Percentiles rank a stretch among this genome's conserved stretches.
Evolutionary conservation across 2,113 vertebrate species (phyloP).

Genomic region (Casuarius casuarius): DNA sequence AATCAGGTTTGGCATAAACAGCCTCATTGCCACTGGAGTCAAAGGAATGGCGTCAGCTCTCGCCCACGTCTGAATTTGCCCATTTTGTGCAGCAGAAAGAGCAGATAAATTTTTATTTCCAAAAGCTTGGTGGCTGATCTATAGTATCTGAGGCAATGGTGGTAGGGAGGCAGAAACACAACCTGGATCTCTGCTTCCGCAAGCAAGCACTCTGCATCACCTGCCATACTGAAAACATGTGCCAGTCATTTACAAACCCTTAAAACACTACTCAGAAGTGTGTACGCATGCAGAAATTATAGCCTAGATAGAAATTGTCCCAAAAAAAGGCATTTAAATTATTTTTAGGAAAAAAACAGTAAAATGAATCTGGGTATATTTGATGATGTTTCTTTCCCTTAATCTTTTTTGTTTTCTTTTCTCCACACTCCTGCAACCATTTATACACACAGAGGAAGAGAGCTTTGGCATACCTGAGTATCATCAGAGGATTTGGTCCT

Average conservation of each 20-base stretch:
- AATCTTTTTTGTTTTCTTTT: not conserved
- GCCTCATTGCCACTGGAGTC: not conserved
- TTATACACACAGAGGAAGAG: not conserved
- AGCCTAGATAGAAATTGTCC: not conserved
- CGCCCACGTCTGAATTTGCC: not conserved
- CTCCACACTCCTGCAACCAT: not conserved
- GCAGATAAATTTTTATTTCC: not conserved
- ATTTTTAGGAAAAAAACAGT: not conserved
- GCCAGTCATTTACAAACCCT: not conserved
- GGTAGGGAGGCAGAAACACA: not conserved
- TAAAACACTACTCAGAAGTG: not conserved
- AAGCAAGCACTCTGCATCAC: not conserved
- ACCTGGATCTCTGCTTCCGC: not conserved
- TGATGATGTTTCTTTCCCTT: not conserved
- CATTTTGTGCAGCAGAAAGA: not conserved
- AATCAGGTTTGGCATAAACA: not conserved
- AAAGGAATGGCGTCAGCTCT: not conserved
- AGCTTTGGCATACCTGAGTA: not conserved
- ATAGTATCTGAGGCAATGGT: not conserved
- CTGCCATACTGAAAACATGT: not conserved
- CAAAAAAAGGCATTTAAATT: not conserved
- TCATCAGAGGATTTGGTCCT: not conserved
- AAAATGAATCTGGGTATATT: not conserved
- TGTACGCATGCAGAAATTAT: not conserved
- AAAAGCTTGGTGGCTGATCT: not conserved